Base-by-base conservation (phyloP, 2,797 vertebrate species). In the Agapornis canus region DNA sequence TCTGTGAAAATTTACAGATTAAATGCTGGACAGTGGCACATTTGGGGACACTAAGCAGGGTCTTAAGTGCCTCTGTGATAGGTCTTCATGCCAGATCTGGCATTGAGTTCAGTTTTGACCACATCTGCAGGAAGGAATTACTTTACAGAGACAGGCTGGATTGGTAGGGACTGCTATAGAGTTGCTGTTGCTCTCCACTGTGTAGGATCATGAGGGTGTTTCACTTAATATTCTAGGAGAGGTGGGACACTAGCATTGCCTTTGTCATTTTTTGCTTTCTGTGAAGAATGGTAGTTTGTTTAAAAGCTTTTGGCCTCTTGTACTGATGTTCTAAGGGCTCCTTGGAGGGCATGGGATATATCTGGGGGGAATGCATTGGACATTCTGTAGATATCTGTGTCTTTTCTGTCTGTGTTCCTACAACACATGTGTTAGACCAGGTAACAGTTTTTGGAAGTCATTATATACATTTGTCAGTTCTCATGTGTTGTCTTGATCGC, bases 271-370 rank as follows among this genome's bases (percentile, higher is more conserved):
- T 80, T 5, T 25, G 8, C 15, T 43, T 15, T 51, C 64, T 68
- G 48, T 57, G 57, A 73, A 56, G 57, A 83, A 3, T 22, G 15
- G 39, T 60, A 20, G 1, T 2, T 8, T 29, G 48, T 45, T n/a
- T 49, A 12, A 29, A 66, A 75, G 40, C 75, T 91, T 78, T 45
- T 57, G n/a, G 3, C 27, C 19, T 76, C 52, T 20, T 4, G 2
- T 59, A 5, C 12, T 0, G 1, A 2, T 23, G 17, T 29, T 80
- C 43, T 75, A 70, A 31, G 54, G 59, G 45, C 61, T 65, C 7
- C 0, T 17, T 61, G 66, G 29, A 79, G 68, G 8, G 2, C 15
- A 1, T 8, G 27, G 15, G 22, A 0, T 37, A 1, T 51, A 56
- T 63, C 10, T 76, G 70, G 75, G 40, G 40, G 70, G 70, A 22